Evolutionary conservation across 2,113 vertebrate genomes (phyloP), one percentile per base, ranked within the genome.

Genomic region (Varanus salvator): DNA sequence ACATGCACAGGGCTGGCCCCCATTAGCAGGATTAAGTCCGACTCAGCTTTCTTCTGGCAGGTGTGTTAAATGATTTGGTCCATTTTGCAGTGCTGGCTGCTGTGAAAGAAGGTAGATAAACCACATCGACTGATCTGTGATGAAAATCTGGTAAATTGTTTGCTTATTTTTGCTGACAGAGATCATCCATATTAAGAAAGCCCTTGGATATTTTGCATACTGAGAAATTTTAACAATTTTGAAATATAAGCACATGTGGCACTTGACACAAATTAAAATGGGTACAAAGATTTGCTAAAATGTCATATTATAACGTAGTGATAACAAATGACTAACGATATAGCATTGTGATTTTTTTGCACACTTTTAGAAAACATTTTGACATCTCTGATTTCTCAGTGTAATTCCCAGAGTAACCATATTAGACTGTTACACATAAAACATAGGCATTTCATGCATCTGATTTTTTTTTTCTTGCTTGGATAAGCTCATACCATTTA

Each of bases 1-100:
- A 86, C 17, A 21, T 34, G 66, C 48, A 87, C 1, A 87, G 81
- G 74, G 31, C 84, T 91, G 19, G 3, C 71, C 44, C 86, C 14
- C 12, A 12, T 34, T 87, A 80, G 23, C 52, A 93, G 80, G 95
- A 85, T 77, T 3, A 92, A 95, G 87, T 81, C 11, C 84, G 93
- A 92, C 80, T 93, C 71, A 82, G 27, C 50, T 93, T 93, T 90
- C 27, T 82, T 91, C 34, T 8, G 5, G 50, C 72, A 92, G 31
- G 5, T 90, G 6, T 71, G 94, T 92, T 89, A 31, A 86, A 75
- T 31, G 34, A 6, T 85, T 15, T 52, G 7, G 0, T 75, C 2
- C 5, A 25, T 87, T 92, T 91, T 77, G 60, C 27, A 87, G 5
- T 15, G n/a, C 12, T 87, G 68, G 66, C 7, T 91, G 82, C 19